A percentile compares a stretch with the other conserved stretches of the same genome.
Evolutionary conservation across 2,113 vertebrate species (phyloP).

Genomic region (Sula dactylatra): DNA sequence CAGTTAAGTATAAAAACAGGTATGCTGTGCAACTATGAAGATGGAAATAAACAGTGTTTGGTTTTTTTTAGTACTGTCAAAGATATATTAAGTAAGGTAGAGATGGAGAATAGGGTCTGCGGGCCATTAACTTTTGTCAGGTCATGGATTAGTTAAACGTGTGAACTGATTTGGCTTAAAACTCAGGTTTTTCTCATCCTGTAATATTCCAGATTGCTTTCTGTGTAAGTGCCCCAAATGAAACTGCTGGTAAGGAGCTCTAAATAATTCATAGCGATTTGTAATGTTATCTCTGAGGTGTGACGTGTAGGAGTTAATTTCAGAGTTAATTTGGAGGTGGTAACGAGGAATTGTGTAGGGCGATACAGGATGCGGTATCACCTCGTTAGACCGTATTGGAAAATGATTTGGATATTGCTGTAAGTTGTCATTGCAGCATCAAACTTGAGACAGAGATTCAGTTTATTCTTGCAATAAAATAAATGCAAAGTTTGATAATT

Average conservation of each 20-base stretch:
- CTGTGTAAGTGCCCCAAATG: background rate
- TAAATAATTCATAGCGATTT: background rate
- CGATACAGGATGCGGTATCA: rapidly evolving
- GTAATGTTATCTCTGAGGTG: background rate
- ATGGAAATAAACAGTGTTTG: background rate
- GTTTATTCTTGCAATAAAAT: background rate
- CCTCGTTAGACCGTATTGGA: rapidly evolving
- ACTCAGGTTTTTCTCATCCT: background rate
- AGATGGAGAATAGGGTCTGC: background rate
- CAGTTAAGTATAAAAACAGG: background rate
- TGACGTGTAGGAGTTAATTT: background rate
- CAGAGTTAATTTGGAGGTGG: background rate
- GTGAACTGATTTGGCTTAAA: background rate
- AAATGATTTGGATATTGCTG: background rate
- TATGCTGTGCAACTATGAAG: background rate
- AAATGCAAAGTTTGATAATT: background rate
- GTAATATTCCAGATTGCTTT: background rate
- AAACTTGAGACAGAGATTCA: background rate
- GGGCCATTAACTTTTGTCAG: background rate
- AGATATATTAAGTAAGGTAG: background rate
- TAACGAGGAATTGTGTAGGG: background rate
- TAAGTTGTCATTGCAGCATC: background rate
- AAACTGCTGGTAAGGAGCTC: background rate
- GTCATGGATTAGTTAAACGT: background rate
- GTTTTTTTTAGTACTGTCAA: background rate